Evolutionary conservation across 2,888 invertebrate species (phyloP), one percentile per base, ranked within the genome.

Genomic region (Dolichopus griseipennis): DNA sequence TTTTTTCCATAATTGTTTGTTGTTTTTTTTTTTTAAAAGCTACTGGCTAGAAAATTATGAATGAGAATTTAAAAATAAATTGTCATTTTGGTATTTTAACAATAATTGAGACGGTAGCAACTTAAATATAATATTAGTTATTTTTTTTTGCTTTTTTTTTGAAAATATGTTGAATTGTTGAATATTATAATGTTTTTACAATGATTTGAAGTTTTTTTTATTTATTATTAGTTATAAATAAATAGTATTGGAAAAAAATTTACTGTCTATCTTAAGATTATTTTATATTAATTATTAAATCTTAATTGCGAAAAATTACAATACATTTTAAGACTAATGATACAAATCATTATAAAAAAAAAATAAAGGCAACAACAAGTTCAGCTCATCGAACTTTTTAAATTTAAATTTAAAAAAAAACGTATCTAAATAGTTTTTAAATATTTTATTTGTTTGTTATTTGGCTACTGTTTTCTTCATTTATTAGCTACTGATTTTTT

Each of bases 31-130:
- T 4, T 41, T 41, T 41, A 15, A 41, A 12, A 15, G 9, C 15
- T 52, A 52, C 52, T 52, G 52, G 18, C 52, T 52, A 52, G 52
- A 52, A 52, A 27, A 52, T 18, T 52, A 52, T 52, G 52, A 52
- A 52, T 52, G 52, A 52, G 52, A 52, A 52, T 52, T 52, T 52
- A 52, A 18, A 52, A 52, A 52, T 52, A 15, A 52, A 52, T 18
- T 52, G 52, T 52, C 52, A 52, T 52, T 52, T 52, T 52, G 52
- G 52, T 52, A 52, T 52, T 52, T 52, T 52, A 52, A n/a, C 52
- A 12, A 52, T 52, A 52, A 52, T 52, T 18, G 52, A 52, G 52
- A 52, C 52, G 15, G n/a, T 52, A 52, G 37, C 37, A 5, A 37
- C 10, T 37, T n/a, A 27, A 27, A 37, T 37, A n/a, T n/a, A 37